These are phyloP conservation scores for Aurelia coerulea DNA, from an alignment of 30 jellyfish, hydroid and myxozoan species.

Conservation along the genomic window DNA sequence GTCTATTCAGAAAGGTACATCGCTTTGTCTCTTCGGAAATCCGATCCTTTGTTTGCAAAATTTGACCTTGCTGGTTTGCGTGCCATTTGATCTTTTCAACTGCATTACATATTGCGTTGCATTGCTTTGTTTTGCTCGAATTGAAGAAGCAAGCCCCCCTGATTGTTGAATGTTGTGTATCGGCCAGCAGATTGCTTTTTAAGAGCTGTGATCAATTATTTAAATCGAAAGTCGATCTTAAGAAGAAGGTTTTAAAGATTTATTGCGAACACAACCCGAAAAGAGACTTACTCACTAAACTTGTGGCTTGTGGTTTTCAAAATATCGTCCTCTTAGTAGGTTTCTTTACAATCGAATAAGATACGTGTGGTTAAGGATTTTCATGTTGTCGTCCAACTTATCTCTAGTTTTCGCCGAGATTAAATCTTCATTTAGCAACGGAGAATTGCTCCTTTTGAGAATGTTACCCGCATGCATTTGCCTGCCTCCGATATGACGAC, in stretches of 20 bases:
- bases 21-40: too few relatives aligned
- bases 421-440: conserved; percentile 58
- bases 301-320: conserved; percentile 68
- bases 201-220: conserved; percentile 59
- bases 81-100: too few relatives aligned
- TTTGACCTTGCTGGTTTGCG: too few relatives aligned
- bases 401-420: conserved; percentile 43
- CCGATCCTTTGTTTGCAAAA: too few relatives aligned
- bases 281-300: conserved; percentile 46
- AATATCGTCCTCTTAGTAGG: conserved; percentile 38
- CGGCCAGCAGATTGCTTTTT: conserved; percentile 62
- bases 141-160: conserved; percentile 5
- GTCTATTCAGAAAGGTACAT: too few relatives aligned
- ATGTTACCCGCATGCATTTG: conserved; percentile 32
- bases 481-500: conserved; percentile 30
- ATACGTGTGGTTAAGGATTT: conserved; percentile 52
- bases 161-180: conserved; percentile 5
- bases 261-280: conserved; percentile 60
- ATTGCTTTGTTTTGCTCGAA: too few relatives aligned
- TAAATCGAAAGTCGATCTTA: conserved; percentile 59
- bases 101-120: too few relatives aligned
- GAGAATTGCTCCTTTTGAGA: conserved; percentile 66
- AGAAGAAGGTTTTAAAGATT: conserved; percentile 53
- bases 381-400: conserved; percentile 32
- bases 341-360: conserved; percentile 49